These are phyloP conservation scores for Amphiprion percula DNA, from an alignment of 2,113 vertebrate genomes.

Conservation along the genomic window DNA sequence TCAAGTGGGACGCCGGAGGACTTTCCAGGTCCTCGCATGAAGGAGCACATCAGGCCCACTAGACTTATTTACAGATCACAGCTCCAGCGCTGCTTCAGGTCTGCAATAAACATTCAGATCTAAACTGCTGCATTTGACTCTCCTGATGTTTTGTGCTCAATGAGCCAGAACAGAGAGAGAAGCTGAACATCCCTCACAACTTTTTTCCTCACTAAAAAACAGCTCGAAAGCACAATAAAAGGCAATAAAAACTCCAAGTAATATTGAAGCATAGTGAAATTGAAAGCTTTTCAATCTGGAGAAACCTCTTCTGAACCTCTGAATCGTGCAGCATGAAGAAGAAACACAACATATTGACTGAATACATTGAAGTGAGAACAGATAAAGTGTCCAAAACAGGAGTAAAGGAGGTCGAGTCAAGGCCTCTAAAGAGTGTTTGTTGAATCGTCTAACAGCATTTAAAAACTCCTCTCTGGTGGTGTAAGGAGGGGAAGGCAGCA, in stretches of 20 bases:
- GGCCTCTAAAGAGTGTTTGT: background rate
- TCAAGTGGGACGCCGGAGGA: constrained; percentile 2
- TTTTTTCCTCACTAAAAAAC: background rate
- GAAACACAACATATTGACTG: too few species aligned
- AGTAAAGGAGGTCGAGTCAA: background rate
- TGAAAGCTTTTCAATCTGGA: background rate
- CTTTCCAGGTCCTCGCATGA: constrained; percentile 7
- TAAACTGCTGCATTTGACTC: constrained; percentile 8
- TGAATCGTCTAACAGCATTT: background rate
- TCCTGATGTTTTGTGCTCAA: constrained; percentile 4
- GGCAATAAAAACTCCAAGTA: background rate
- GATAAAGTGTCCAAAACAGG: background rate
- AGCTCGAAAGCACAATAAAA: background rate
- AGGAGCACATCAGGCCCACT: constrained; percentile 2
- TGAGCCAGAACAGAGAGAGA: constrained; percentile 10
- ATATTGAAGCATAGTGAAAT: background rate
- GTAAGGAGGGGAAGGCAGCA: background rate
- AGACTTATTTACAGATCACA: constrained; percentile 27
- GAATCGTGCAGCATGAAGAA: background rate
- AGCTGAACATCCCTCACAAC: background rate
- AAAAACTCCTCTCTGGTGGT: background rate
- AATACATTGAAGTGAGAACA: too few species aligned
- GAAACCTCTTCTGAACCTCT: background rate
- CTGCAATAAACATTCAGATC: constrained; percentile 18
- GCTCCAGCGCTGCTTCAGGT: background rate